Evolutionary conservation across 23 tunicate species (phyloP), one percentile per base, ranked within the genome.

Genomic region (Trididemnum clinides): DNA sequence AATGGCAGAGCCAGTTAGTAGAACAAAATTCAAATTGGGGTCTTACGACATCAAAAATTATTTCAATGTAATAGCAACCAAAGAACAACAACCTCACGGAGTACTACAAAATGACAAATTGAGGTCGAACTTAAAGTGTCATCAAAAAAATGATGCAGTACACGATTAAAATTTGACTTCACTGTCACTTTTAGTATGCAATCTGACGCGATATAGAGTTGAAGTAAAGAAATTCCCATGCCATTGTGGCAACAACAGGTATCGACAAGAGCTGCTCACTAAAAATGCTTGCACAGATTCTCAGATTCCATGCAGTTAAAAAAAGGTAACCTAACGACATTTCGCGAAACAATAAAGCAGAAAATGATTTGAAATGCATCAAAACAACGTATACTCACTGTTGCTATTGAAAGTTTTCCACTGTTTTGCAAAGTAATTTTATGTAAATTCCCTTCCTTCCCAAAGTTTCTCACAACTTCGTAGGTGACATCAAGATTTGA

Each of bases 381-480:
- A 63, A 27, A 28, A 33, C 28, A 32, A 25, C 12, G 4, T 20
- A 27, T 5, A 74, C 80, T n/a, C 33, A 85, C 88, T 21, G 77
- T 36, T 19, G 77, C 33, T 33, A 86, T 64, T 0, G 73, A n/a
- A 0, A 28, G 4, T 7, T 38, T 32, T 63, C 90, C 90, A 64
- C 50, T 49, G 49, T 86, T 86, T 1, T 23, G 30, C 27, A 86
- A 26, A 22, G 33, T 64, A 6, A 86, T 37, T 64, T 64, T 50
- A 77, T 86, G 90, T 0, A 33, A 27, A 27, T 64, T 28, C 34
- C 36, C 80, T 2, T 32, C 58, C 19, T 32, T 18, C 1, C 84
- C 84, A 63, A 7, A 75, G 30, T 86, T 77, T 20, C 87, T 51
- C 22, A 51, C 19, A 51, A 78, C 66, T 22, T 31, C 65, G 25